These are phyloP conservation scores for Aldrovandia affinis DNA, from an alignment of 2,797 vertebrate species.

Conservation along the genomic window DNA sequence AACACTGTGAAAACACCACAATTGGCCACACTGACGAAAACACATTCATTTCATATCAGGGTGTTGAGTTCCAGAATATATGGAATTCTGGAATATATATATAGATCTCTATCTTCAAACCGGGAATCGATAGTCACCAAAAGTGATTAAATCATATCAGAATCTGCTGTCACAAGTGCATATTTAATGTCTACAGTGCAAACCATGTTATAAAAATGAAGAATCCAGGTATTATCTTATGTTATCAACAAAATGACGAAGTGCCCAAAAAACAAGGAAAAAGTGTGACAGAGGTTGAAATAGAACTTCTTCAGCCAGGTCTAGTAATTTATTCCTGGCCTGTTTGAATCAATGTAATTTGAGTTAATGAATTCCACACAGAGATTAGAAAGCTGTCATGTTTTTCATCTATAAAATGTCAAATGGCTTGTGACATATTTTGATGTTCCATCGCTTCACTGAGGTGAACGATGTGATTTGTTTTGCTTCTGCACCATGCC, in stretches of 20 bases:
- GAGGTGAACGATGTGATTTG: background rate
- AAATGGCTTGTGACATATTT: background rate
- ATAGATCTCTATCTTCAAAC: background rate
- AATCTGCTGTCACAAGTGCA: background rate
- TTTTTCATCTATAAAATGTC: background rate
- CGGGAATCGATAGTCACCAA: background rate
- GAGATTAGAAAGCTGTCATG: background rate
- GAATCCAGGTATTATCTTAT: background rate
- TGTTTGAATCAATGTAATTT: background rate
- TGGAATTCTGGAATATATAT: background rate
- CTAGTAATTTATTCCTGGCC: background rate
- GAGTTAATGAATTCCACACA: background rate
- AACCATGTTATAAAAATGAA: background rate
- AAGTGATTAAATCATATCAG: background rate
- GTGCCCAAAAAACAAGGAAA: background rate
- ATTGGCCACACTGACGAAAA: background rate
- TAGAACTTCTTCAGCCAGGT: background rate
- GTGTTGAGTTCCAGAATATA: background rate
- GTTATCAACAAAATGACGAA: background rate
- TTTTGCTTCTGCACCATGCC: background rate
- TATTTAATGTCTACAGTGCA: background rate
- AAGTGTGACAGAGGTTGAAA: background rate
- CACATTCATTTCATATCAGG: background rate
- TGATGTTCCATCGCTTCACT: background rate
- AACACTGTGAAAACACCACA: background rate